These are phyloP conservation scores for Ennomos fuscantarius DNA, from an alignment of 2,888 invertebrate genomes.

Conservation along the genomic window DNA sequence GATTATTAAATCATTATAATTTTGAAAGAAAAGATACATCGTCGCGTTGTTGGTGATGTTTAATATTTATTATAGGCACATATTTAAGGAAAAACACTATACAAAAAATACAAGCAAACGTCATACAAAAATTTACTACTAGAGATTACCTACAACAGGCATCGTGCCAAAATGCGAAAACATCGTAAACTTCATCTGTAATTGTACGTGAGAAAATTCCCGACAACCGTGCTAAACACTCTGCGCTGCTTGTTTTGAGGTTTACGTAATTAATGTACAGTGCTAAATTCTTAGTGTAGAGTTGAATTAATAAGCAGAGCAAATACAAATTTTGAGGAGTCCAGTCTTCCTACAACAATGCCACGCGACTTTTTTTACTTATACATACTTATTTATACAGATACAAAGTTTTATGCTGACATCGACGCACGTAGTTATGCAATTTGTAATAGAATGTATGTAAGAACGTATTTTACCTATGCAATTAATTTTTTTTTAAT, in stretches of 20 bases:
- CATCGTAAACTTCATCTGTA: slow-evolving; percentile 12
- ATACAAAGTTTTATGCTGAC: slow-evolving; percentile 15
- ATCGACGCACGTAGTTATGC: slow-evolving; percentile 8
- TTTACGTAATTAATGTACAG: not conserved
- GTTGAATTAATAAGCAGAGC: not conserved
- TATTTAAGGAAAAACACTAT: not conserved
- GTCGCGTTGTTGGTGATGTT: no score
- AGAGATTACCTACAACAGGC: slow-evolving; percentile 11
- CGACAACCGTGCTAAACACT: not conserved
- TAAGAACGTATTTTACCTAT: no score
- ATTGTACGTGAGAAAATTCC: not conserved
- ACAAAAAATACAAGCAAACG: not conserved
- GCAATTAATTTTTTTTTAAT: no score
- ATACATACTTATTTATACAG: not conserved
- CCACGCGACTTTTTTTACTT: not conserved
- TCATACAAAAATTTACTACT: no score
- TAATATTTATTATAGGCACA: not conserved
- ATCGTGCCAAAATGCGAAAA: slow-evolving; percentile 15
- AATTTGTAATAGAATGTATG: not conserved
- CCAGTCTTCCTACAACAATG: not conserved
- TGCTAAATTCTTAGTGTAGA: not conserved
- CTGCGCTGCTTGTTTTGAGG: not conserved
- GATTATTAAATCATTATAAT: not conserved
- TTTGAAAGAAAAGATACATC: no score
- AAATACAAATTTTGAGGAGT: not conserved